phyloP scores from a whole-genome alignment of 2,888 invertebrate species.

The Acronicta psi region DNA sequence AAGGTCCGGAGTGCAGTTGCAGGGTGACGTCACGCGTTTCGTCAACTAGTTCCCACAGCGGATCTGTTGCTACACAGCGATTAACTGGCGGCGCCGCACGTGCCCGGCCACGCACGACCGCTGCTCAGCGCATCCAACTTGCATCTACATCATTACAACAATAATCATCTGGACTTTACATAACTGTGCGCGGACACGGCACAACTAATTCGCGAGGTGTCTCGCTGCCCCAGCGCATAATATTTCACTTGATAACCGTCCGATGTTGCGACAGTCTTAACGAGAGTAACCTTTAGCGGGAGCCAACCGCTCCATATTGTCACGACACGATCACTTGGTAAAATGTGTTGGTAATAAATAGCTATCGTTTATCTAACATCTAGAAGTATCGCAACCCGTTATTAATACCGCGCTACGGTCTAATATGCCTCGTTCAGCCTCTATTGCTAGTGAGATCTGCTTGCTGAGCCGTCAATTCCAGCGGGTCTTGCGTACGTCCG shows the following conservation, averaged over 20 bases:
- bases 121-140: slow-evolving; percentile 25
- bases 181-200: slow-evolving; percentile 17
- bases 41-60: slow-evolving; percentile 80
- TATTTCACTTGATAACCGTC: slow-evolving; percentile 72
- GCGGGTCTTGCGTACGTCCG: slow-evolving; percentile 63
- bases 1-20: slow-evolving; percentile 75
- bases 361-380: slow-evolving; percentile 76
- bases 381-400: slow-evolving; percentile 68
- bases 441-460: slow-evolving; percentile 42
- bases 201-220: slow-evolving; percentile 29
- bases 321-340: slow-evolving; percentile 80
- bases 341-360: slow-evolving; percentile 78
- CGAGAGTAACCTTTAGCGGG: slow-evolving; percentile 86
- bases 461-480: slow-evolving; percentile 54
- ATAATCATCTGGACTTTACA: slow-evolving; percentile 24
- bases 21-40: slow-evolving; percentile 78
- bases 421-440: slow-evolving; percentile 44
- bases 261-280: slow-evolving; percentile 81
- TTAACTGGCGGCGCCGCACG: slow-evolving; percentile 63
- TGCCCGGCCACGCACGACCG: slow-evolving; percentile 50
- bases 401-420: slow-evolving; percentile 60
- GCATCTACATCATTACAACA: slow-evolving; percentile 25
- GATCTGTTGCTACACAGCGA: slow-evolving; percentile 66
- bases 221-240: slow-evolving; percentile 46
- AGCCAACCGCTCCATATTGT: slow-evolving; percentile 84